Evolutionary conservation across 2,888 invertebrate species (phyloP), one percentile per base, ranked within the genome.

Genomic region (Leptopilina syphax): DNA sequence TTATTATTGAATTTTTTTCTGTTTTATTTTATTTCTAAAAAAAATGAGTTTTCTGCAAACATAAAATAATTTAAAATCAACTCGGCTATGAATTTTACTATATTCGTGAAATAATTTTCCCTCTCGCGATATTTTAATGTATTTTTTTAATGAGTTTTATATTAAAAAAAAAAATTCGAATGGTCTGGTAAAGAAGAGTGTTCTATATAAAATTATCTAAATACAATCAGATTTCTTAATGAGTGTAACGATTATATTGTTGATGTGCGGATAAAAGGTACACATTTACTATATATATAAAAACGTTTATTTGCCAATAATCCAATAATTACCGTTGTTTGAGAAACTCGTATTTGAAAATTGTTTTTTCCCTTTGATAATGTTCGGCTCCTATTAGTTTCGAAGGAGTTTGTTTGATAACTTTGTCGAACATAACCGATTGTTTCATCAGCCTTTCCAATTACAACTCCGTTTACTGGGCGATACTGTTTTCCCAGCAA

Each of bases 391-490:
- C 13, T 65, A 65, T 65, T 41, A 65, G 27, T 65, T 65, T 65
- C 13, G 0, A 34, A 50, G 65, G 34, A 12, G 27, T 65, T 65
- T 65, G 27, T 34, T 65, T 34, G 10, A 34, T 65, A 34, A 65
- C 34, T 34, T 65, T 10, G 65, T 41, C 10, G 34, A 84, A 84
- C 84, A 86, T 85, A 84, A 85, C 81, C 80, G 83, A 83, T 86
- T 84, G 82, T 83, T 82, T 83, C 81, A 83, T 83, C 77, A 81
- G 77, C 77, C 80, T 84, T 85, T 84, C 85, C 86, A 86, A 86
- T 86, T 85, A 86, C 80, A 78, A 70, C 67, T 41, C 70, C 8
- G 67, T 81, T 81, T 80, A 73, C 81, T 80, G 50, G 82, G 81
- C 80, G 81, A 81, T 84, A 84, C 84, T 81, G 82, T 84, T 82